Conservation (phyloP, 2,797 vertebrate species). For the Chelon labrosus region DNA sequence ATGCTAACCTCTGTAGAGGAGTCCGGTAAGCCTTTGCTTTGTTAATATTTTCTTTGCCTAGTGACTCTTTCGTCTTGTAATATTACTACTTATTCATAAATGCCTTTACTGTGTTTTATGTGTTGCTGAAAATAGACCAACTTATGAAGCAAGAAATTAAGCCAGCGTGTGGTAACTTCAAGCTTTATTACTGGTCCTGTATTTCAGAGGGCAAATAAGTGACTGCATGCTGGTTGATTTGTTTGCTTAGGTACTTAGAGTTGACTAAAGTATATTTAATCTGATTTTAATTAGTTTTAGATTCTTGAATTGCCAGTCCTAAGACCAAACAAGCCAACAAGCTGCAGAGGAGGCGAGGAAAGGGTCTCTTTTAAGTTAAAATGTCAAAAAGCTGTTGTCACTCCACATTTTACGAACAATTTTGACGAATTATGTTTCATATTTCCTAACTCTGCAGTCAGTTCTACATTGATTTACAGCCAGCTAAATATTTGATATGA, state of each 20-base stretch:
- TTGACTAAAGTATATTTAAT: constrained; percentile 55
- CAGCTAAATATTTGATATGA: neutral
- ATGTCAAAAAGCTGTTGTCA: neutral
- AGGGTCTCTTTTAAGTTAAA: constrained; percentile 33
- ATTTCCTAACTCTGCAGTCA: neutral
- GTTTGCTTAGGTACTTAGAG: constrained; percentile 12
- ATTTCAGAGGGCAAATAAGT: neutral
- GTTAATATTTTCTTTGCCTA: constrained; percentile 3
- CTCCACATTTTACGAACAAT: neutral
- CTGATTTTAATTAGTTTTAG: constrained; percentile 68
- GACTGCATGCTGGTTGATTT: constrained; percentile 15
- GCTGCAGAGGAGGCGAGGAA: constrained; percentile 5
- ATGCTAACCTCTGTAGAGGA: constrained; percentile 91
- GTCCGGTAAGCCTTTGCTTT: constrained; percentile 92
- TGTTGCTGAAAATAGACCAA: constrained; percentile 1
- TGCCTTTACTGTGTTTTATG: neutral
- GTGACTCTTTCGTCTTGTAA: neutral
- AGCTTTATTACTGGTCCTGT: neutral
- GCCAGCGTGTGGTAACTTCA: neutral
- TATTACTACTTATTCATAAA: neutral
- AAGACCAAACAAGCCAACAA: constrained; percentile 27
- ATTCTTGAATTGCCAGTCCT: constrained; percentile 34
- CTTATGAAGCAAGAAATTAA: neutral
- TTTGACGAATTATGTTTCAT: neutral
- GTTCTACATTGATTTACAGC: neutral